Conservation (phyloP, 1,140 invertebrate genomes). For the Ostrea edulis region DNA sequence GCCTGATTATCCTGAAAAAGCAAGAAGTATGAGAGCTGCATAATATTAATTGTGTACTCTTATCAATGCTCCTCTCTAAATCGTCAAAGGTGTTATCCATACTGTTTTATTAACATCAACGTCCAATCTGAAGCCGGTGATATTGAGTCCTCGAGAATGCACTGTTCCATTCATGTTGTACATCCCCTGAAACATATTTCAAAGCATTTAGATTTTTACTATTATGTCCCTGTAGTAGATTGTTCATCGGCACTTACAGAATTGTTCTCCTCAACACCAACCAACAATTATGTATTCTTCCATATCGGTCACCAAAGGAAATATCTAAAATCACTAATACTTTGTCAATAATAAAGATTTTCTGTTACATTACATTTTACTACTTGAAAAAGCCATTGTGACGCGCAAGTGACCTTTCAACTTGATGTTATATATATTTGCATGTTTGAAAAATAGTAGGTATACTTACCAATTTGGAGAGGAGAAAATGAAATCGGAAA, state of each 20-base stretch:
- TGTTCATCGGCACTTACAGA: too few species aligned
- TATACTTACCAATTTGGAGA: conserved; percentile 19
- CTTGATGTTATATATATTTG: too few species aligned
- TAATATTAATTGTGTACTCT: background rate
- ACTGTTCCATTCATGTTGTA: background rate
- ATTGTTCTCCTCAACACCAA: too few species aligned
- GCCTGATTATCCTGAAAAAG: background rate
- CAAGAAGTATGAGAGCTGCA: background rate
- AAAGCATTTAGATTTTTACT: background rate
- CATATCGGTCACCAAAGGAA: too few species aligned
- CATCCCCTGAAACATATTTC: background rate
- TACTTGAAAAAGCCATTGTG: too few species aligned
- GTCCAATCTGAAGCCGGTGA: conserved; percentile 7
- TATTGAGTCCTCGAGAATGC: background rate
- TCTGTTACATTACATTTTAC: too few species aligned
- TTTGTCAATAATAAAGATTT: too few species aligned
- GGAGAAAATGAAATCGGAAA: conserved; percentile 8
- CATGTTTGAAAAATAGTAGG: background rate
- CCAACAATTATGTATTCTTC: too few species aligned
- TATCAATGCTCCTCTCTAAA: too few species aligned
- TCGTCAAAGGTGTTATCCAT: background rate
- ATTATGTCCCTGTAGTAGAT: too few species aligned
- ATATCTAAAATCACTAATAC: too few species aligned
- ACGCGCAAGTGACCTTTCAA: too few species aligned
- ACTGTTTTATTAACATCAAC: background rate